Base-by-base conservation (phyloP, 2,797 vertebrate species). In the Coreius guichenoti region DNA sequence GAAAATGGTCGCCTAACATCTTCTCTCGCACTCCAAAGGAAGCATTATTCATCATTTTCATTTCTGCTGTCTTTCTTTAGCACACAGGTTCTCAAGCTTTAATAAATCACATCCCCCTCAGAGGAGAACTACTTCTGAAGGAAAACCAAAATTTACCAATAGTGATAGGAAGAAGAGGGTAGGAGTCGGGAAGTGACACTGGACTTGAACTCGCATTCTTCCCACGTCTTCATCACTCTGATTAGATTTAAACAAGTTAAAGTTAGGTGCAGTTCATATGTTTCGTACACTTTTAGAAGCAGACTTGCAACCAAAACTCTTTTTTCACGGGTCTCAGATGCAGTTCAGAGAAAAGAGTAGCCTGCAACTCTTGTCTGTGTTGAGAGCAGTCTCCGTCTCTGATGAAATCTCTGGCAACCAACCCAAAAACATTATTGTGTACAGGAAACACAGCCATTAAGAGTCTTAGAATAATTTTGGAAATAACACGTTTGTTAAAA, bases 1-100 rank as follows among this genome's bases (percentile, higher is more conserved):
- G 67, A 79, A 85, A 85, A 79, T 56, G 65, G 76, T 56, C 3
- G 39, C 67, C 76, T 79, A 72, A 51, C 13, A 77, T 77, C 39
- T 33, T 63, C 81, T 78, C 2, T 43, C 19, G 0, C 33, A 31
- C 47, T 39, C 63, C 23, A 23, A 83, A 43, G n/a, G 43, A 84
- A 68, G 63, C 61, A 69, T 69, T 78, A 69, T 56, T 68, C 49
- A 11, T 56, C 16, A 43, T 16, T 65, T 79, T 45, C 31, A 9
- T 67, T 51, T 70, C 26, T 80, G 36, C n/a, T 33, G 47, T 33
- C 17, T 36, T 47, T 58, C 49, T 69, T 67, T 61, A 13, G 36
- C 23, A 23, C 8, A 26, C 26, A 76, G 49, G 29, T 56, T 76
- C 49, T 76, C 9, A 56, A 36, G 23, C 26, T 56, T 36, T 54